These are phyloP conservation scores for Spondyliosoma cantharus DNA, from an alignment of 2,797 vertebrate genomes.

Conservation along the genomic window DNA sequence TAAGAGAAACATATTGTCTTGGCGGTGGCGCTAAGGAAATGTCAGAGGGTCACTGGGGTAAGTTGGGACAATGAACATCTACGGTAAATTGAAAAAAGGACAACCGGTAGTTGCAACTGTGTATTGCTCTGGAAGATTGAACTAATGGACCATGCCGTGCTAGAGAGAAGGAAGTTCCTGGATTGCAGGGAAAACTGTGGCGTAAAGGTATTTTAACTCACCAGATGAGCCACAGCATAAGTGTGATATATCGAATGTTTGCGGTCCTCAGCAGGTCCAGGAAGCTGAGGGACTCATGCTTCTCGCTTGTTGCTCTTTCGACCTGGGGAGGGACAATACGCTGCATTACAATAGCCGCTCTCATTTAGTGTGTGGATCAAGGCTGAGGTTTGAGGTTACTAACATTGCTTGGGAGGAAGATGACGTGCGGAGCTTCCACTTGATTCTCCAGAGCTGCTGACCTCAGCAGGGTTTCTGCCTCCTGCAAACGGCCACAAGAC, in stretches of 20 bases:
- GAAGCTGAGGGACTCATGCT: constrained; percentile 20
- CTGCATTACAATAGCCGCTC: background rate
- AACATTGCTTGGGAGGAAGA: constrained; percentile 51
- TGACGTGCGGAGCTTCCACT: constrained; percentile 60
- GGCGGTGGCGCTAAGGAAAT: background rate
- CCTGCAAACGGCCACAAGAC: constrained; percentile 51
- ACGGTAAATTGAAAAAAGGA: background rate
- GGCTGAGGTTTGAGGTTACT: background rate
- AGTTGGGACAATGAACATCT: background rate
- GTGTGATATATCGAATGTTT: constrained; percentile 51
- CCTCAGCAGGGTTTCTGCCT: constrained; percentile 59
- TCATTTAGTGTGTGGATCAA: background rate
- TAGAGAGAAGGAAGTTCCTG: background rate
- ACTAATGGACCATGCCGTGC: background rate
- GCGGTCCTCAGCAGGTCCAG: constrained; percentile 64
- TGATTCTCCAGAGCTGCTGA: constrained; percentile 63
- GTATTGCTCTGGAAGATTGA: background rate
- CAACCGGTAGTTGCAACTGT: background rate
- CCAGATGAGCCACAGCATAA: constrained; percentile 70
- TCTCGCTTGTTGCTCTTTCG: constrained; percentile 31
- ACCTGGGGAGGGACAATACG: constrained; percentile 42
- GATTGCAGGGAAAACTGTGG: background rate
- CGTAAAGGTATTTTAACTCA: constrained; percentile 26
- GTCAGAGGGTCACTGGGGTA: background rate
- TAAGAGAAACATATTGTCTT: background rate